A percentile compares a stretch with the other conserved stretches of the same genome.
Conservation (phyloP, 2,888 invertebrate genomes). For the Rotaria socialis region DNA sequence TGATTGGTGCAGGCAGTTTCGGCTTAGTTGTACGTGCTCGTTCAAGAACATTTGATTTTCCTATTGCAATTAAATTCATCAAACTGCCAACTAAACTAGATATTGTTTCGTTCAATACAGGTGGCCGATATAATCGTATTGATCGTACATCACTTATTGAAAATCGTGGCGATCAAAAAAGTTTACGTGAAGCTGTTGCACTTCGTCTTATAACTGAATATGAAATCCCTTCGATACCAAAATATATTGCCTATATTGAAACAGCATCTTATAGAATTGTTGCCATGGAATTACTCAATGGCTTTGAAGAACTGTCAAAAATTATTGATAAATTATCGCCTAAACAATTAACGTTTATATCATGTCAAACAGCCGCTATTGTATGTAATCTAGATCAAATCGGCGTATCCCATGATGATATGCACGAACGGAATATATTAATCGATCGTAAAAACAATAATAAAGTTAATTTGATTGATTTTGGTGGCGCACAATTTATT, state of each 20-base stretch:
- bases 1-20: neutral
- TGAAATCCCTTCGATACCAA: neutral
- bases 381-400: neutral
- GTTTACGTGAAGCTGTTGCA: constrained; percentile 31
- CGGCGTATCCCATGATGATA: constrained; percentile 5
- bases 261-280: neutral
- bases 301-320: constrained; percentile 29
- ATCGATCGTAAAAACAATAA: neutral
- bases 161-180: neutral
- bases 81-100: neutral
- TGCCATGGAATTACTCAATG: neutral
- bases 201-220: neutral
- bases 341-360: neutral
- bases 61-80: neutral
- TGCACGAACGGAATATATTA: constrained; percentile 8
- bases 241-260: constrained; percentile 16
- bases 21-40: neutral
- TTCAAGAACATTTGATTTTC: neutral
- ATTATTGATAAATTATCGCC: neutral
- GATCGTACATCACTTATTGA: neutral
- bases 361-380: constrained; percentile 24
- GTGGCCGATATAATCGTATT: constrained; percentile 14
- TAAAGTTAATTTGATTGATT: constrained; percentile 17
- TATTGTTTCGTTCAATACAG: neutral
- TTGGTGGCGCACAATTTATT: constrained; percentile 8